Conservation (phyloP, 2,113 vertebrate species). For the Prolemur simus region DNA sequence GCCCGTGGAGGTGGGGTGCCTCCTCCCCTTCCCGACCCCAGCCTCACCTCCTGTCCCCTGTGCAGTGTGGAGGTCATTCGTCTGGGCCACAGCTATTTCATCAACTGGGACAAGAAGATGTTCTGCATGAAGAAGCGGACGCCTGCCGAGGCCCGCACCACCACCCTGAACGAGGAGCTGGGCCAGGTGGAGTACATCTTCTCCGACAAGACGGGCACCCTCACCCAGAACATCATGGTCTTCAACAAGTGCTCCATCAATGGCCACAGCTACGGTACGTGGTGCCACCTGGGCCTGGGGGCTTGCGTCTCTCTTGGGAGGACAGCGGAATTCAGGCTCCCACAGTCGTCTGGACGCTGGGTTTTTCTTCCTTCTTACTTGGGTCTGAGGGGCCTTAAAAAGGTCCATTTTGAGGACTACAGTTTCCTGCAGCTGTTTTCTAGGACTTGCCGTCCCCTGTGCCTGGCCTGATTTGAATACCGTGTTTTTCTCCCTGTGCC, state of each 20-base stretch:
- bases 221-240: slow-evolving; percentile 97
- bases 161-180: slow-evolving; percentile 94
- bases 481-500: too few relatives aligned
- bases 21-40: neutral
- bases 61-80: slow-evolving; percentile 95
- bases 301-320: fast-evolving
- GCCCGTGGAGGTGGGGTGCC: neutral
- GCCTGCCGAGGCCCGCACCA: slow-evolving; percentile 92
- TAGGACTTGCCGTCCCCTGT: too few relatives aligned
- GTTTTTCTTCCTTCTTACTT: neutral
- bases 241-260: slow-evolving; percentile 96
- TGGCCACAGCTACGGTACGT: slow-evolving; percentile 88
- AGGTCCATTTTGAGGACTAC: neutral
- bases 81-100: slow-evolving; percentile 96
- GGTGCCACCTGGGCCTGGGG: fast-evolving
- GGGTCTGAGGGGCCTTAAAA: neutral
- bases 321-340: neutral
- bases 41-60: neutral
- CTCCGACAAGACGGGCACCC: slow-evolving; percentile 95
- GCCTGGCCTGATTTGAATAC: too few relatives aligned
- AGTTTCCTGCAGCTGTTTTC: too few relatives aligned
- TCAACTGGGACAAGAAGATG: slow-evolving; percentile 97
- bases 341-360: neutral
- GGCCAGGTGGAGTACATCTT: slow-evolving; percentile 98
- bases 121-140: slow-evolving; percentile 90